Evolutionary conservation across 2,797 vertebrate species (phyloP).

Genomic region (Poeciliopsis infans): DNA sequence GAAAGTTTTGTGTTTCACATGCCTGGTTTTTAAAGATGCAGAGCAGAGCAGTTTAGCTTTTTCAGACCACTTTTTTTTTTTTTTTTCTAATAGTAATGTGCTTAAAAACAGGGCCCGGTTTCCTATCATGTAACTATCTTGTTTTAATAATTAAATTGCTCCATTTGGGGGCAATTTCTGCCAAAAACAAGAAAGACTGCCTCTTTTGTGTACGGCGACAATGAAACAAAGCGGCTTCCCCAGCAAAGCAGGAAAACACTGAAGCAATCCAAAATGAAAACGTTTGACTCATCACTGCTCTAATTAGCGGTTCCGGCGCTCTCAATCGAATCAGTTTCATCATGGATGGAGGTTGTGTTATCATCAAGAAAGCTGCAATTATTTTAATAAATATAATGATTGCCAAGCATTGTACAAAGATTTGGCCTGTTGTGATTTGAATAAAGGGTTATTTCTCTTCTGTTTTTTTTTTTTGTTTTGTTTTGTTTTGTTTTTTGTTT

Average conservation of each 20-base stretch:
- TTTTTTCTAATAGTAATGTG: not conserved
- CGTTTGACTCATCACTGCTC: not conserved
- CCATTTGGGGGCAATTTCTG: not conserved
- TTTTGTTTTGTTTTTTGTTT: too few relatives aligned
- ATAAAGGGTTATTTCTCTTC: not conserved
- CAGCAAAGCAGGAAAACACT: not conserved
- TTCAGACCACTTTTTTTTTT: too few relatives aligned
- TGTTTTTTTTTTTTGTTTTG: not conserved
- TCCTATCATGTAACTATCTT: not conserved
- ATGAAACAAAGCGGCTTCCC: not conserved
- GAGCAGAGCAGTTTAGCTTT: not conserved
- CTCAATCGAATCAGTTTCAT: not conserved
- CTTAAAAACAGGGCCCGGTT: not conserved
- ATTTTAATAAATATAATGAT: too few relatives aligned
- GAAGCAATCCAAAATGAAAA: not conserved
- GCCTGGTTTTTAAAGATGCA: not conserved
- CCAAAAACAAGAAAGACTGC: not conserved
- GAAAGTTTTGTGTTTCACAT: not conserved
- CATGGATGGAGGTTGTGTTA: not conserved
- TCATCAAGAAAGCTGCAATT: too few relatives aligned
- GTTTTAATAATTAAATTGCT: not conserved
- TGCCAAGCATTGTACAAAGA: not conserved
- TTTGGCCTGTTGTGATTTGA: not conserved
- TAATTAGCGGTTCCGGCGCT: not conserved
- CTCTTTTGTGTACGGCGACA: not conserved